Conservation (phyloP, 2,888 invertebrate species). For the Ommatoiulus sabulosus region DNA sequence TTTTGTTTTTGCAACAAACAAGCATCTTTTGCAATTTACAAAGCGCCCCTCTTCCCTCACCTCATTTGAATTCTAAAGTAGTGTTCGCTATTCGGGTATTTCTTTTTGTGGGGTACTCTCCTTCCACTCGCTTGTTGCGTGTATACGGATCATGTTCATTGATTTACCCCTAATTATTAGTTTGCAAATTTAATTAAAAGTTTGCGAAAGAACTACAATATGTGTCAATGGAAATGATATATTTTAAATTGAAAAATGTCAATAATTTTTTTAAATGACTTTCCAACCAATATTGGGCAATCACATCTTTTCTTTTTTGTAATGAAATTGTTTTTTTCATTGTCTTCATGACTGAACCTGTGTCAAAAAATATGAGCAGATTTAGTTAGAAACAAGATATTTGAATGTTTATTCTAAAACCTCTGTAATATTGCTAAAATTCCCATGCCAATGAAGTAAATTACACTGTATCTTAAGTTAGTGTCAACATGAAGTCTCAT, state of each 20-base stretch:
- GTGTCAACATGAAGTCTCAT: not conserved
- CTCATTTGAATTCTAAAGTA: not conserved
- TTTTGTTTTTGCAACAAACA: not conserved
- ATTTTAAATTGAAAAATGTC: not conserved
- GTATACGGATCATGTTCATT: not conserved
- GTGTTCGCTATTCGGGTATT: not conserved
- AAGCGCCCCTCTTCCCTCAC: not conserved
- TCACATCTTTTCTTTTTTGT: not conserved
- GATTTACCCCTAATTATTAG: not conserved
- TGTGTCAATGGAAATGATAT: not conserved
- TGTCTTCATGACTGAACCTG: not conserved
- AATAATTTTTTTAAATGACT: not conserved
- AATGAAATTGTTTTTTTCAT: not conserved
- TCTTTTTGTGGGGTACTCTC: not conserved
- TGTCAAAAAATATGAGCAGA: not conserved
- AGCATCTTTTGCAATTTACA: not conserved
- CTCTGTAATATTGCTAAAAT: not conserved
- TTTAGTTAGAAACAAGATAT: too few species aligned
- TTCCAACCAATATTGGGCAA: not conserved
- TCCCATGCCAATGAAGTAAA: too few species aligned
- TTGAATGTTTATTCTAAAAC: not conserved
- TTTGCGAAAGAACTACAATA: not conserved
- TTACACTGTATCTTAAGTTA: not conserved
- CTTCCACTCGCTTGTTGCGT: not conserved
- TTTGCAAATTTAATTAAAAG: not conserved